phyloP scores from a whole-genome alignment of 2,113 vertebrate species.

The Otocyon megalotis region DNA sequence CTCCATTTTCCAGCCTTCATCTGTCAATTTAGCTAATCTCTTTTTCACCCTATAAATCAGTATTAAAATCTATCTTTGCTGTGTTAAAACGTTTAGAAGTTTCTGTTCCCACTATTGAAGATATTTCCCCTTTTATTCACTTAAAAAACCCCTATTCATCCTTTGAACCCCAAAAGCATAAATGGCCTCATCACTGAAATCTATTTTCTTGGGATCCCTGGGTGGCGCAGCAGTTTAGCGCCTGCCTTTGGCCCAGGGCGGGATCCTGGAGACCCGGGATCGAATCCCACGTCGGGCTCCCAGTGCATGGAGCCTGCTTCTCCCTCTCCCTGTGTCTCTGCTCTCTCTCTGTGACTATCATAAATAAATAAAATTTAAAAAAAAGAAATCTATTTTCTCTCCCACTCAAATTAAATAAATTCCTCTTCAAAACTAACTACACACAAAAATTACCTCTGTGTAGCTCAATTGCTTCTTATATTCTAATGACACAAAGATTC shows the following conservation, averaged over 20 bases:
- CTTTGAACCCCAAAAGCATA: background rate
- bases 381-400: constrained; percentile 36
- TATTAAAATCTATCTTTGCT: background rate
- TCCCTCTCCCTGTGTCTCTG: no score
- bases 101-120: background rate
- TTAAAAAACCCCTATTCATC: background rate
- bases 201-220: no score
- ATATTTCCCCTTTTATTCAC: background rate
- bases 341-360: no score
- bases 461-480: background rate
- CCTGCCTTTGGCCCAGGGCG: no score
- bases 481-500: background rate
- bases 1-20: background rate
- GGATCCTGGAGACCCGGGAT: no score
- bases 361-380: no score
- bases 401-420: constrained; percentile 6
- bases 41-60: background rate
- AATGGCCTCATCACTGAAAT: background rate
- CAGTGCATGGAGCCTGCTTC: no score
- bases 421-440: background rate
- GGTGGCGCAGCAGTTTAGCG: no score
- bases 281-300: no score
- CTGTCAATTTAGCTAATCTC: background rate
- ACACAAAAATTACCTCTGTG: background rate
- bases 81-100: background rate